A percentile compares a stretch with the other conserved stretches of the same genome.
phyloP scores from a whole-genome alignment of 2,113 vertebrate genomes.

The Mus musculus region DNA sequence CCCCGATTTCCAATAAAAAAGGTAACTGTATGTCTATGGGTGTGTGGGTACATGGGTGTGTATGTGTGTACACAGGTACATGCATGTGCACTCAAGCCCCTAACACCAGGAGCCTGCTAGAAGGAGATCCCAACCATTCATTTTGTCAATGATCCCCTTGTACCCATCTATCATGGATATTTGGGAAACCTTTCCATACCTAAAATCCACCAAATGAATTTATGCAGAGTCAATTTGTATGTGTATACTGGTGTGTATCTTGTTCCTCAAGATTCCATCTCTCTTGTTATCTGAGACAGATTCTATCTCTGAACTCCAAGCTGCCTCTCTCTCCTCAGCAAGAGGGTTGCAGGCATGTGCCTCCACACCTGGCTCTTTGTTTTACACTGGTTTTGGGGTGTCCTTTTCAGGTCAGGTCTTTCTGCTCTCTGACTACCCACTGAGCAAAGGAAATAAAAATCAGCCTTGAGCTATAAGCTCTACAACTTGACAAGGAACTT shows the following conservation, averaged over 20 bases:
- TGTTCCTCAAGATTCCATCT: neutral
- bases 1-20: too few relatives aligned
- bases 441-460: too few relatives aligned
- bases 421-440: neutral
- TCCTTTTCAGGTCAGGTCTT: neutral
- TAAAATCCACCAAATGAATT: neutral
- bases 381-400: neutral
- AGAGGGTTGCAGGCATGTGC: neutral
- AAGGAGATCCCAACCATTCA: neutral
- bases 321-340: neutral
- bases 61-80: neutral
- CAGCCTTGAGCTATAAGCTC: neutral
- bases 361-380: neutral
- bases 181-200: constrained; percentile 6
- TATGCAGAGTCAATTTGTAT: neutral
- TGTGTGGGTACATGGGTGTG: neutral
- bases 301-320: neutral
- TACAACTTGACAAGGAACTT: neutral
- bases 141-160: constrained; percentile 27
- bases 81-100: neutral
- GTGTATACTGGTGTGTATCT: neutral
- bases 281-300: neutral
- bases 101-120: neutral
- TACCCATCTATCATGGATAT: neutral
- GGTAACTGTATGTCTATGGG: too few relatives aligned